Evolutionary conservation across 2,888 invertebrate genomes (phyloP), one percentile per base, ranked within the genome.

Genomic region (Coronaproctus castanopsis): DNA sequence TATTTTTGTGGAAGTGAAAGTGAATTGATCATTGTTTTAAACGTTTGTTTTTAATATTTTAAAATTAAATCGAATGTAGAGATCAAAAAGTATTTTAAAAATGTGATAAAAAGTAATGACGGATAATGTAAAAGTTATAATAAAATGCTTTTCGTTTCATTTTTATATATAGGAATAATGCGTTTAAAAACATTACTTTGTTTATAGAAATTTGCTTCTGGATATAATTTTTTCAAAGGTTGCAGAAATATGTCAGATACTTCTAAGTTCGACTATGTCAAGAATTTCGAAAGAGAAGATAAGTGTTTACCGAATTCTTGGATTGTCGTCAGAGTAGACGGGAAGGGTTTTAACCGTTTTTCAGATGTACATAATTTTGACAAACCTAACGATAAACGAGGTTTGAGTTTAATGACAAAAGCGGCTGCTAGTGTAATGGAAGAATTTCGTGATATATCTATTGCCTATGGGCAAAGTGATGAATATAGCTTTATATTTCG

Each of bases 381-480:
- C 20, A 91, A 91, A 71, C 92, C 92, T 0, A 93, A 92, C 70
- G 92, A 92, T 72, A 65, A 75, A 51, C 76, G 82, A 71, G 87
- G 85, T 2, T 75, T 97, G 18, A 78, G 79, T 65, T 73, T 97
- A 54, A 96, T 97, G 96, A 89, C 85, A 66, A 79, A 80, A 60
- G 84, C 91, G 5, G 96, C 93, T 0, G 77, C 78, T 60, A 73
- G 73, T 55, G 91, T 97, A 0, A 82, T 96, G 81, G 77, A 81
- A 65, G 87, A 91, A 67, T 85, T 83, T 66, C 81, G 80, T 65
- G 93, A 96, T 67, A 78, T 95, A 60, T 74, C 85, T 23, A 69
- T 96, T 62, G 82, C 84, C 1, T 97, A 86, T 72, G 97, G 96
- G 2, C 92, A 96, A 73, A 96, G 95, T 73, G 97, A 97, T 72